Base-by-base conservation (phyloP, 1,140 invertebrate species). In the Papilio machaon region DNA sequence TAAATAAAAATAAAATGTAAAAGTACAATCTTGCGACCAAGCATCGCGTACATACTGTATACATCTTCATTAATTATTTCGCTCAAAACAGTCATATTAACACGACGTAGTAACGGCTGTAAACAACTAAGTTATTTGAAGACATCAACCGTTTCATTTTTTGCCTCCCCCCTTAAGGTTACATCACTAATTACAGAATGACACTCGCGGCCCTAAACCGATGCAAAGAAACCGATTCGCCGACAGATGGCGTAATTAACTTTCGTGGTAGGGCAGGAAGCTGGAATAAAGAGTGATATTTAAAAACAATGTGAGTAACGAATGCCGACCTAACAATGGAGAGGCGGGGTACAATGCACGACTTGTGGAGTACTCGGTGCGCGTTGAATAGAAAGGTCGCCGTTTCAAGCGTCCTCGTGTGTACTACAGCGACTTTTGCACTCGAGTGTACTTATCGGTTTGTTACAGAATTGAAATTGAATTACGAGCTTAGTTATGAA, bases 241-340 rank as follows among this genome's bases (percentile, higher is more conserved):
- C 81, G 84, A 85, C 86, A 87, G 85, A 86, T 87, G 86, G 86
- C 81, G 64, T 86, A 87, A 87, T 87, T 87, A 87, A 83, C 82
- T 82, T 77, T 70, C 30, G 74, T 19, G n/a, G 80, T 79, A 58
- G 60, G 79, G 73, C 60, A 52, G 82, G 84, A 82, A 75, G 76
- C 77, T 81, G 80, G 78, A 80, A 83, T 81, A 83, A 84, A 83
- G 78, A 82, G 77, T 82, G 73, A 85, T 83, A 81, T 83, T 83
- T 78, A 81, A 86, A 85, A 84, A 86, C 85, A 86, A 86, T 86
- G 81, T 80, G 77, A 77, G 82, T 86, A 86, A 86, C 85, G 83
- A 86, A 86, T 78, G 52, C 67, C 70, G 60, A 30, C 73, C 38
- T 54, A 80, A 82, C 82, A 85, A 84, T 84, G 49, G 79, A 11